A percentile compares a stretch with the other conserved stretches of the same genome.
phyloP scores from a whole-genome alignment of 2,888 invertebrate genomes.

The Catocala sponsa region DNA sequence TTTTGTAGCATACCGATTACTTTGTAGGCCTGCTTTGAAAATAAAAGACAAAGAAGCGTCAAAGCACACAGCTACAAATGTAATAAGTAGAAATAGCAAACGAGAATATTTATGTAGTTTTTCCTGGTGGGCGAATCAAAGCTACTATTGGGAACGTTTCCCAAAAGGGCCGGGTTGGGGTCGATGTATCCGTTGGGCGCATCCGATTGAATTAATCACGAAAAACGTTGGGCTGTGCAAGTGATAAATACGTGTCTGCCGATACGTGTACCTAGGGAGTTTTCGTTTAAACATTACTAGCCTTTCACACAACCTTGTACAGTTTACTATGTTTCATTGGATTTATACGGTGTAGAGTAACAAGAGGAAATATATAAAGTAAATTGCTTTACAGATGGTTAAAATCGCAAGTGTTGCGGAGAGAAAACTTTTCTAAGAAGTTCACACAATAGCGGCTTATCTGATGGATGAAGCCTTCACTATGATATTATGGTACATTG shows the following conservation, averaged over 20 bases:
- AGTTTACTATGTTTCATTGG: not conserved
- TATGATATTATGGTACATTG: slow-evolving; percentile 4
- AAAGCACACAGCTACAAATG: slow-evolving; percentile 22
- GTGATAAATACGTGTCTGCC: slow-evolving; percentile 55
- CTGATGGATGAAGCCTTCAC: slow-evolving; percentile 15
- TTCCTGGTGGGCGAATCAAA: slow-evolving; percentile 61
- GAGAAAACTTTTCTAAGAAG: slow-evolving; percentile 6
- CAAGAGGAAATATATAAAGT: slow-evolving; percentile 7
- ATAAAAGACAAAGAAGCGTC: slow-evolving; percentile 12
- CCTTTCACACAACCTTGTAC: not conserved
- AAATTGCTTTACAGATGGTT: slow-evolving; percentile 1
- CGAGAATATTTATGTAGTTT: slow-evolving; percentile 44
- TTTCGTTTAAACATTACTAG: slow-evolving; percentile 10
- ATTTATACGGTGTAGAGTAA: not conserved
- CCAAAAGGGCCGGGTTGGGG: slow-evolving; percentile 66
- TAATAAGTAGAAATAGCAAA: slow-evolving; percentile 35
- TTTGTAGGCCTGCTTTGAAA: slow-evolving; percentile 16
- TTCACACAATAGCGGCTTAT: slow-evolving; percentile 18
- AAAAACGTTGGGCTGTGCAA: slow-evolving; percentile 64
- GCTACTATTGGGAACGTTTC: slow-evolving; percentile 67
- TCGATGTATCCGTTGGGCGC: slow-evolving; percentile 70
- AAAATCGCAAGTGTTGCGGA: slow-evolving; percentile 3
- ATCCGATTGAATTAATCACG: slow-evolving; percentile 84
- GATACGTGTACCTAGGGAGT: slow-evolving; percentile 32
- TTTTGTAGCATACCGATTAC: slow-evolving; percentile 50